phyloP scores from a whole-genome alignment of 1,140 invertebrate genomes.

The Camponotus pennsylvanicus region DNA sequence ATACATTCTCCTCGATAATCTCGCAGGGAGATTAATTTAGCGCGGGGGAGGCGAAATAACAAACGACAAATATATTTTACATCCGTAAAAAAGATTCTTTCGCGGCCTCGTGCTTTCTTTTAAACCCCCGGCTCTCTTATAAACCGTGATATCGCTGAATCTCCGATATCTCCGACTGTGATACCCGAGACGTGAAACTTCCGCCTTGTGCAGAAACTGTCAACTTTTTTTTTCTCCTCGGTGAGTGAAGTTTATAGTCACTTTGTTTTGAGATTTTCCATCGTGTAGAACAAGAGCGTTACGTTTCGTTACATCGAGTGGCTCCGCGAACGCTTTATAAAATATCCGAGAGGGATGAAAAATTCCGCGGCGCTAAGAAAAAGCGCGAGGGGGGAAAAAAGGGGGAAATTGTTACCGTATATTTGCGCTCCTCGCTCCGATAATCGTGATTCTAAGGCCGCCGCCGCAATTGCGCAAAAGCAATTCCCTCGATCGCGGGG shows the following conservation, averaged over 20 bases:
- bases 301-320: neutral
- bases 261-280: conserved; percentile 7
- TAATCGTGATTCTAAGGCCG: conserved; percentile 49
- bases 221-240: neutral
- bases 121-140: neutral
- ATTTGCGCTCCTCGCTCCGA: conserved; percentile 6
- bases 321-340: neutral
- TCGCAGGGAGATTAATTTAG: conserved; percentile 47
- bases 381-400: neutral
- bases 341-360: conserved; percentile 21
- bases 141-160: no score
- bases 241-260: conserved; percentile 17
- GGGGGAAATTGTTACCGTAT: neutral
- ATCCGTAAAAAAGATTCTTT: neutral
- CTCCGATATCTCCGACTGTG: neutral
- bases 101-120: neutral
- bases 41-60: conserved; percentile 2
- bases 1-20: conserved; percentile 50
- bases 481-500: conserved; percentile 6
- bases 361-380: neutral
- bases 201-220: neutral
- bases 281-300: neutral
- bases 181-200: neutral
- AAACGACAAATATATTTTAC: conserved; percentile 51
- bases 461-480: neutral